Evolutionary conservation across 2,888 invertebrate genomes (phyloP).

Genomic region (Drosophila neonasuta): DNA sequence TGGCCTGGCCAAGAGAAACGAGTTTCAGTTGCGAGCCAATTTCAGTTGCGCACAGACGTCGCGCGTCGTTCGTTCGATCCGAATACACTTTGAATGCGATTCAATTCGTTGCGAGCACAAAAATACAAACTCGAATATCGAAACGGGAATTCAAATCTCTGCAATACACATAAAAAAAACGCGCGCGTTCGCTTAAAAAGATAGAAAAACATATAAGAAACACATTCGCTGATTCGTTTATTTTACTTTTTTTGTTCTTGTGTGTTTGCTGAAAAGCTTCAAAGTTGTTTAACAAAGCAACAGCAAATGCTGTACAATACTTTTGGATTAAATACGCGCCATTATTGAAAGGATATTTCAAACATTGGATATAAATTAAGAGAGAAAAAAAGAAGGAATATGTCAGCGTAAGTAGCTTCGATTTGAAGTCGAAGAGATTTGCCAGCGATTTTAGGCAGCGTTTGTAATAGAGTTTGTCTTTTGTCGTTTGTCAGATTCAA

Average conservation of each 20-base stretch:
- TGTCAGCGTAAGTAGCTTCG: constrained; percentile 46
- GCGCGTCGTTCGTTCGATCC: constrained; percentile 30
- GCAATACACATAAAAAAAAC: constrained; percentile 24
- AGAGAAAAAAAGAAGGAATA: constrained; percentile 10
- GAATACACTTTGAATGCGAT: background rate
- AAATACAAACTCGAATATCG: constrained; percentile 32
- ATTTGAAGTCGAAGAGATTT: background rate
- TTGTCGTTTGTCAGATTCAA: constrained; percentile 9
- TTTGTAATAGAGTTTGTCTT: too few relatives aligned
- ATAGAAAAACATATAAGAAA: constrained; percentile 20
- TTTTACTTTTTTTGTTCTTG: constrained; percentile 29
- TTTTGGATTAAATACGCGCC: constrained; percentile 14
- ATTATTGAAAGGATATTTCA: background rate
- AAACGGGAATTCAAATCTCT: constrained; percentile 47
- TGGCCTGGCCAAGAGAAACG: constrained; percentile 62
- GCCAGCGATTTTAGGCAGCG: background rate
- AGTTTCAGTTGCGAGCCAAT: constrained; percentile 78
- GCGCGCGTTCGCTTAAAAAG: constrained; percentile 29
- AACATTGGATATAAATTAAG: background rate
- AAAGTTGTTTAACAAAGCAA: background rate
- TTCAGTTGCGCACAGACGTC: constrained; percentile 72
- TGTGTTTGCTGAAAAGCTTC: background rate
- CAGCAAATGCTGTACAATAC: background rate
- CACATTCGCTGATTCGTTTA: constrained; percentile 5
- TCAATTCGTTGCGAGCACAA: too few relatives aligned